phyloP scores from a whole-genome alignment of 2,888 invertebrate genomes.

The Pycnomerus fuliginosus region DNA sequence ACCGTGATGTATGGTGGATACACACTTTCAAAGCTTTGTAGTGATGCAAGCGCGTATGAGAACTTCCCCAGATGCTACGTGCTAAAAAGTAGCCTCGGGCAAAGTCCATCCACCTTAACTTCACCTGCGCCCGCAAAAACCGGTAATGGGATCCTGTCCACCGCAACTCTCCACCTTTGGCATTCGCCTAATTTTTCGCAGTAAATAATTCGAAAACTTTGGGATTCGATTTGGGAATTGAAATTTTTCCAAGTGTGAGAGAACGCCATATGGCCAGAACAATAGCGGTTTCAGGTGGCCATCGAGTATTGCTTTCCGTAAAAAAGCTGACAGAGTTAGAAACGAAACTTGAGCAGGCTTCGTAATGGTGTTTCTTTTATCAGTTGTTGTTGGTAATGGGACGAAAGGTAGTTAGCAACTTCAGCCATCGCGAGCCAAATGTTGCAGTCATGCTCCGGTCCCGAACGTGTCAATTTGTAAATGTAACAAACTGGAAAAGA shows the following conservation, averaged over 20 bases:
- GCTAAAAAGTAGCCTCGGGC: slow-evolving; percentile 43
- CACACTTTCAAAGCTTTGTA: slow-evolving; percentile 20
- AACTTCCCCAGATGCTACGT: slow-evolving; percentile 38
- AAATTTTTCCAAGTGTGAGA: too few species aligned
- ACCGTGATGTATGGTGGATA: slow-evolving; percentile 19
- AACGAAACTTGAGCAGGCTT: slow-evolving; percentile 35
- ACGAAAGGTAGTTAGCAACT: slow-evolving; percentile 46
- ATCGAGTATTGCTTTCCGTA: slow-evolving; percentile 22
- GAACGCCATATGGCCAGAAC: slow-evolving; percentile 12
- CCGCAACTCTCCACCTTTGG: too few species aligned
- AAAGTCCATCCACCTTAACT: slow-evolving; percentile 37
- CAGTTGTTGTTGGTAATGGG: slow-evolving; percentile 46
- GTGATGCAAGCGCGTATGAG: slow-evolving; percentile 27
- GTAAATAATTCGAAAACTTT: too few species aligned
- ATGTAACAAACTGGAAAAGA: slow-evolving; percentile 52
- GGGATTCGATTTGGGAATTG: too few species aligned
- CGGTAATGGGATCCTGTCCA: slow-evolving; percentile 45
- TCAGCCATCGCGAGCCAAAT: slow-evolving; percentile 37
- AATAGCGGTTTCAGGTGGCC: slow-evolving; percentile 19
- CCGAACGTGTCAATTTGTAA: slow-evolving; percentile 51
- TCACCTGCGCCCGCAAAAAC: slow-evolving; percentile 44
- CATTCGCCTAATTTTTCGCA: too few species aligned
- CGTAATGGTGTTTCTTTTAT: slow-evolving; percentile 47
- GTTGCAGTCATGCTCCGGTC: slow-evolving; percentile 34
- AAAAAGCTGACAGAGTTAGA: slow-evolving; percentile 23